These are phyloP conservation scores for Neuroterus valhalla DNA, from an alignment of 1,140 invertebrate genomes.

Conservation along the genomic window DNA sequence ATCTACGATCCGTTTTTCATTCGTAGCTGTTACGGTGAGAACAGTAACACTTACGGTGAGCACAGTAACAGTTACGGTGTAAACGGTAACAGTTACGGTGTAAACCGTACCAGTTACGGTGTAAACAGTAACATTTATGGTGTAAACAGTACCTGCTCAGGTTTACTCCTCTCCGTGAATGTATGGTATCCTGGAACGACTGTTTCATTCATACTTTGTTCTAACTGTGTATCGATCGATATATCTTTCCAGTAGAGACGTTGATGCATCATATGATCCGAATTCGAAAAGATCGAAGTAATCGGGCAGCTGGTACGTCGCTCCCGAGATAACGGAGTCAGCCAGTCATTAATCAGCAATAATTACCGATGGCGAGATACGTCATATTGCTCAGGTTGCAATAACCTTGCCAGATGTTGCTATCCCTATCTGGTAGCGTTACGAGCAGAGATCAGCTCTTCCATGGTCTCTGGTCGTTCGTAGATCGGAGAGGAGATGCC, in stretches of 20 bases:
- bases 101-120: too few relatives aligned
- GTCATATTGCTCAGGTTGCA: conserved; percentile 53
- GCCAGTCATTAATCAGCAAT: conserved; percentile 68
- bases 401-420: conserved; percentile 47
- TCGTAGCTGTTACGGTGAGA: too few relatives aligned
- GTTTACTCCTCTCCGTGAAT: too few relatives aligned
- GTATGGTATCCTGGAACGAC: too few relatives aligned
- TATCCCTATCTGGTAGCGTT: conserved; percentile 39
- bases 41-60: too few relatives aligned
- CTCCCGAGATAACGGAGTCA: conserved; percentile 53
- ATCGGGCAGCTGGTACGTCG: conserved; percentile 51
- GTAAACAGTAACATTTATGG: too few relatives aligned
- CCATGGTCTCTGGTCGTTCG: conserved; percentile 38
- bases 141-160: too few relatives aligned
- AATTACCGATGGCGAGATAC: conserved; percentile 67
- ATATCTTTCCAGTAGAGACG: neutral
- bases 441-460: conserved; percentile 32
- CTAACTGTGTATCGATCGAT: neutral
- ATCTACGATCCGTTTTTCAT: too few relatives aligned
- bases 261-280: neutral
- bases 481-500: conserved; percentile 55
- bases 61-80: too few relatives aligned
- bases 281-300: conserved; percentile 33
- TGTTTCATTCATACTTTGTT: too few relatives aligned
- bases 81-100: too few relatives aligned